phyloP scores from a whole-genome alignment of 2,113 vertebrate species.

The Prietella phreatophila region DNA sequence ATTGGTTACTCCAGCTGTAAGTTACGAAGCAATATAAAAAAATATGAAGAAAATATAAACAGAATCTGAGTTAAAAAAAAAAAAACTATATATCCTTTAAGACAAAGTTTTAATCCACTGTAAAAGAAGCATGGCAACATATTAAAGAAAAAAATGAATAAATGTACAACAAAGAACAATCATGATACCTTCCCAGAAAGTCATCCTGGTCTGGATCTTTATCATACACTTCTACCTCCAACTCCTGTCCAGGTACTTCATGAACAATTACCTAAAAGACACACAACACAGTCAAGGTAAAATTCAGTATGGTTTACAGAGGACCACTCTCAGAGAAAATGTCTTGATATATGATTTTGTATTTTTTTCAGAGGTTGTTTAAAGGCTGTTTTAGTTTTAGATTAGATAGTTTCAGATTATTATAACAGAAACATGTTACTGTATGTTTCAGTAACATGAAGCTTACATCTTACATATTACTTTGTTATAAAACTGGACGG shows the following conservation, averaged over 20 bases:
- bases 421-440: not conserved
- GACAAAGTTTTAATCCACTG: not conserved
- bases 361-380: not conserved
- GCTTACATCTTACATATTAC: not conserved
- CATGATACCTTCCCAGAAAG: constrained; percentile 86
- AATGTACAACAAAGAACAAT: constrained; percentile 28
- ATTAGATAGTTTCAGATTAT: not conserved
- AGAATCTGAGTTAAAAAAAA: not conserved
- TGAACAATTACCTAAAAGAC: constrained; percentile 86
- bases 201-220: constrained; percentile 94
- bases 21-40: not conserved
- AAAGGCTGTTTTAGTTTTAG: not conserved
- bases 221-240: constrained; percentile 91
- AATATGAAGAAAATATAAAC: not conserved
- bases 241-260: constrained; percentile 90
- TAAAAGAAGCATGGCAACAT: not conserved
- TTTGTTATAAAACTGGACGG: not conserved
- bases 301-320: not conserved
- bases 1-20: not conserved
- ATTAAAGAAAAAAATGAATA: not conserved
- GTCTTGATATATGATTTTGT: not conserved
- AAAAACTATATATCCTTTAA: not conserved
- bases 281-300: constrained; percentile 52
- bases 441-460: not conserved
- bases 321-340: not conserved